A percentile compares a stretch with the other conserved stretches of the same genome.
phyloP scores from a whole-genome alignment of 2,113 vertebrate species.

The Cichladusa arquata region DNA sequence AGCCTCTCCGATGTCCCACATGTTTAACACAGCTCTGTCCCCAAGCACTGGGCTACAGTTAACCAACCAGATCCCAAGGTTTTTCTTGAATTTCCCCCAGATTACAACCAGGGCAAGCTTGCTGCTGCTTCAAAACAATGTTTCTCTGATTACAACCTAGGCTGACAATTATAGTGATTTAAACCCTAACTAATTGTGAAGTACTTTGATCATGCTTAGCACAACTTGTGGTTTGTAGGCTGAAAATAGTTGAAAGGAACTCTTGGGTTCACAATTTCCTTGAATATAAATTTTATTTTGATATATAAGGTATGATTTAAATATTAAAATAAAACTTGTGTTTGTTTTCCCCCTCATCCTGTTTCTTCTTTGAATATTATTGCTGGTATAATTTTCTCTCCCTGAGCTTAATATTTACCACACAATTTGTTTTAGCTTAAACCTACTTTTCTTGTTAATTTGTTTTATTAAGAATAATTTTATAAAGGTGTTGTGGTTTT shows the following conservation, averaged over 20 bases:
- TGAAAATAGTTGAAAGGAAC: conserved; percentile 66
- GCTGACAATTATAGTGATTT: conserved; percentile 78
- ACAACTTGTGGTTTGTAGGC: conserved; percentile 62
- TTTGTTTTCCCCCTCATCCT: not conserved
- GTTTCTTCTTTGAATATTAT: not conserved
- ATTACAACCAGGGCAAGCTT: conserved; percentile 51
- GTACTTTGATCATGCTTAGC: conserved; percentile 73
- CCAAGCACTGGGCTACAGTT: not conserved
- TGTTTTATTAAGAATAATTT: not conserved
- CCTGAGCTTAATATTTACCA: conserved; percentile 10
- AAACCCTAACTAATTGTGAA: conserved; percentile 74
- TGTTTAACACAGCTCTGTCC: not conserved
- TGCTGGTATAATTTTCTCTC: conserved; percentile 10
- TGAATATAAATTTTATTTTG: conserved; percentile 66
- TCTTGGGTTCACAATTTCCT: conserved; percentile 64
- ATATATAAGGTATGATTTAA: conserved; percentile 49
- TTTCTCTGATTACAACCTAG: conserved; percentile 66
- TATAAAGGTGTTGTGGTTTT: not conserved
- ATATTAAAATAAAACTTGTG: conserved; percentile 51
- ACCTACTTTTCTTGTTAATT: not conserved
- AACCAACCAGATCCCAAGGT: not conserved
- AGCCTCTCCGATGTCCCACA: not conserved
- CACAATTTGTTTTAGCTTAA: conserved; percentile 22
- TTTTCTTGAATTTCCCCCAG: conserved; percentile 29
- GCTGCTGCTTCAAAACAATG: conserved; percentile 45